phyloP scores from a whole-genome alignment of 2,113 vertebrate genomes.

The Antechinus flavipes region DNA sequence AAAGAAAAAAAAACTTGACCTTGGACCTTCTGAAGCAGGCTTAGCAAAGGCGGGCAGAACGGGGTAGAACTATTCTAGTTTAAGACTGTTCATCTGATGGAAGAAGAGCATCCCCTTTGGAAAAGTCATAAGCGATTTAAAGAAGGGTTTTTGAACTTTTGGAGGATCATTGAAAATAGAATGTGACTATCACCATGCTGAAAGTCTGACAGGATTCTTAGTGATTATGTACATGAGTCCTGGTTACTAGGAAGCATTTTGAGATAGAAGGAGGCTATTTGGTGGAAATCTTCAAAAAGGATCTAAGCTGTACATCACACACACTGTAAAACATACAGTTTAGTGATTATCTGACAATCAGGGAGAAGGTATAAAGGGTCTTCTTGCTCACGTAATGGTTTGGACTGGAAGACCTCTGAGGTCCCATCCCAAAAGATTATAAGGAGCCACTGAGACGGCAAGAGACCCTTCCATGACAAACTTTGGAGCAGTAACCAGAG shows the following conservation, averaged over 20 bases:
- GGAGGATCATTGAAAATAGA: too few species aligned
- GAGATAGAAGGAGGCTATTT: too few species aligned
- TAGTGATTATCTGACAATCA: too few species aligned
- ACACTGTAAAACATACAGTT: too few species aligned
- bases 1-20: not conserved
- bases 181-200: too few species aligned
- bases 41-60: not conserved
- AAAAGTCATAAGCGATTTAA: not conserved
- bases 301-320: too few species aligned
- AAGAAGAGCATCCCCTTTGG: not conserved
- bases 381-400: too few species aligned
- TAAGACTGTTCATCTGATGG: not conserved
- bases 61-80: not conserved
- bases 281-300: too few species aligned
- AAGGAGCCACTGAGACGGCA: not conserved
- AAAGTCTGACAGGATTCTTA: too few species aligned
- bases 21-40: not conserved
- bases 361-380: too few species aligned
- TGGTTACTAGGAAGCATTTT: too few species aligned
- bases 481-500: not conserved
- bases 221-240: too few species aligned
- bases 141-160: not conserved
- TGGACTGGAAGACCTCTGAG: not conserved
- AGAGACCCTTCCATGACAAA: not conserved
- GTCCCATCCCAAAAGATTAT: not conserved